Evolutionary conservation across 92 coral and sea anemone species (phyloP), one percentile per base, ranked within the genome.

Genomic region (Siderastrea radians): DNA sequence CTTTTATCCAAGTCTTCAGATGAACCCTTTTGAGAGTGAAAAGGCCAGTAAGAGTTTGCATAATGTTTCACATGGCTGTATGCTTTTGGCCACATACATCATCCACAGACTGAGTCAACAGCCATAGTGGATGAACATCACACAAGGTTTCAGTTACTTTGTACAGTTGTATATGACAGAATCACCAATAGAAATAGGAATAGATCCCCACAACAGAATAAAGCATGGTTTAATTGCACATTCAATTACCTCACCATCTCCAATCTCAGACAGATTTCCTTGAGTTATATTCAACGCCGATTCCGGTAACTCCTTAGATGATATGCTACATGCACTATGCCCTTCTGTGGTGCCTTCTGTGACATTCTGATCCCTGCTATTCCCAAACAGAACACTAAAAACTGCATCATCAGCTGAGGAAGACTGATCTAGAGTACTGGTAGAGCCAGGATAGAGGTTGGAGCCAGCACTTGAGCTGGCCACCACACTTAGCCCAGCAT

Each of bases 201-300:
- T 26, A 26, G 38, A 26, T 26, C 38, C 38, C 38, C 38, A 26
- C 38, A 26, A 26, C 38, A 26, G 38, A 26, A 26, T 26, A 26
- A 26, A 26, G 38, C 38, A 26, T n/a, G 17, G 7, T 6, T 11
- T 51, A 10, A 14, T 14, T 10, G 16, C 10, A 10, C 14, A n/a
- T 61, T 13, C 51, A 46, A 19, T 47, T 81, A 76, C 92, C 72
- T 88, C 93, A 43, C 6, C 80, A 46, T 91, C 94, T 44, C 81
- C 93, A 79, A 83, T 84, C 50, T 90, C 86, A 67, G 77, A 57
- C 9, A 82, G 52, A 38, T 73, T 70, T 50, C 54, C 52, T 7
- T 81, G 55, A 16, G 86, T 3, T 17, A 81, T 46, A 52, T 69
- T 70, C n/a, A 82, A 48, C 46, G 69, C 15, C 38, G 87, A 49